Conservation (phyloP, 2,888 invertebrate species). For the Merodon equestris region DNA sequence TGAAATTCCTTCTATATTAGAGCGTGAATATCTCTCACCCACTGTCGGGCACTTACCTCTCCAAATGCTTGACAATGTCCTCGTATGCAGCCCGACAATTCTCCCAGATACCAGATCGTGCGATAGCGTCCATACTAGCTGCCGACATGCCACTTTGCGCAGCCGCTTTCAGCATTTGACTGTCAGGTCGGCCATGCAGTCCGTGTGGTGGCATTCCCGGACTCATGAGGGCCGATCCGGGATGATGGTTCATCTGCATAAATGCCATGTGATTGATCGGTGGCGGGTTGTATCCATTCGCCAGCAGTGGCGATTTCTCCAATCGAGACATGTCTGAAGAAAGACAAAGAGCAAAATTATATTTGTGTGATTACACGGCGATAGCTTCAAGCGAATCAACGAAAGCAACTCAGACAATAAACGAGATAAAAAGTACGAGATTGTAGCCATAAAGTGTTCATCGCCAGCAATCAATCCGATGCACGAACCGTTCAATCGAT, state of each 20-base stretch:
- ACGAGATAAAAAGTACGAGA: background rate
- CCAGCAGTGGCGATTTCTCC: slow-evolving; percentile 94
- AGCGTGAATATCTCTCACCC: slow-evolving; percentile 1
- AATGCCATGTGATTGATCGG: slow-evolving; percentile 96
- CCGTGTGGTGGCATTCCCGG: slow-evolving; percentile 93
- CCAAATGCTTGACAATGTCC: slow-evolving; percentile 96
- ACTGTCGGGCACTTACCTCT: slow-evolving; percentile 85
- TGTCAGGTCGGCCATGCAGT: slow-evolving; percentile 87
- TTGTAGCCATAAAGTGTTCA: slow-evolving; percentile 43
- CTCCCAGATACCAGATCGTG: slow-evolving; percentile 95
- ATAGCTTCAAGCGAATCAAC: slow-evolving; percentile 10
- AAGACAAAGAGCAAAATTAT: slow-evolving; percentile 12
- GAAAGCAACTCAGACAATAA: slow-evolving; percentile 2
- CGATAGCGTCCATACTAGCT: slow-evolving; percentile 91
- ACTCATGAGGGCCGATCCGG: slow-evolving; percentile 89
- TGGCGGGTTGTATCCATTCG: slow-evolving; percentile 96
- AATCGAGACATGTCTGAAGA: slow-evolving; percentile 89
- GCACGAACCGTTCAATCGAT: slow-evolving; percentile 64
- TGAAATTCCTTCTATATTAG: slow-evolving; percentile 53
- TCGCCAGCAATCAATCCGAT: slow-evolving; percentile 19
- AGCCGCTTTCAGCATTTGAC: slow-evolving; percentile 85
- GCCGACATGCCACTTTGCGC: slow-evolving; percentile 87
- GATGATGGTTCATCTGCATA: slow-evolving; percentile 92
- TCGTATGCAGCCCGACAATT: slow-evolving; percentile 96
- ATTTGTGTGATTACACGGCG: background rate